A percentile compares a stretch with the other conserved stretches of the same genome.
Evolutionary conservation across 2,888 invertebrate genomes (phyloP).

Genomic region (Catocala fraxini): DNA sequence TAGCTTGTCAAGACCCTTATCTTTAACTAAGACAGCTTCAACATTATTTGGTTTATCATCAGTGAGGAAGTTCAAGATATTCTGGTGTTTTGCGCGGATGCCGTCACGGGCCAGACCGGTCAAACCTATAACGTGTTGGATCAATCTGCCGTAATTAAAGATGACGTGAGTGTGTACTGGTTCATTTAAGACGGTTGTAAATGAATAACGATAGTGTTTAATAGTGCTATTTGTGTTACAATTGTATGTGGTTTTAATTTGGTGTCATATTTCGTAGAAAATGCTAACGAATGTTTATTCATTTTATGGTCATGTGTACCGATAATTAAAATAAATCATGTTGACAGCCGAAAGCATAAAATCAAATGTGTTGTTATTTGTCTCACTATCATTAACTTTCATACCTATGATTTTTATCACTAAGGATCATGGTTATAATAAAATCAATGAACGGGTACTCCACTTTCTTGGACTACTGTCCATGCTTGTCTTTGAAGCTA

Average conservation of each 20-base stretch:
- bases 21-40: not conserved
- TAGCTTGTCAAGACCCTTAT: conserved; percentile 7
- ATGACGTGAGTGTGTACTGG: conserved; percentile 67
- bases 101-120: conserved; percentile 62
- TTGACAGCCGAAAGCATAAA: no score
- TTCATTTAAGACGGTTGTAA: conserved; percentile 12
- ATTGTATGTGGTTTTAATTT: conserved; percentile 11
- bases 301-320: not conserved
- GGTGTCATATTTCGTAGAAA: conserved; percentile 1
- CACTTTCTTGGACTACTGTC: no score
- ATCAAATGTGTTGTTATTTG: no score
- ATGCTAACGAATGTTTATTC: not conserved
- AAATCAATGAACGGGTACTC: no score
- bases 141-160: conserved; percentile 73
- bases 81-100: conserved; percentile 40
- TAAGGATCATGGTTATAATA: no score
- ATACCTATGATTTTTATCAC: no score
- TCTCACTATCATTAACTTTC: no score
- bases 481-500: no score
- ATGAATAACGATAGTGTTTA: conserved; percentile 16
- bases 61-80: conserved; percentile 46
- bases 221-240: conserved; percentile 4
- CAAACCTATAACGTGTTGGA: conserved; percentile 62
- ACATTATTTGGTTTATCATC: not conserved
- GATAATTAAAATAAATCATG: no score